Evolutionary conservation across 2,888 invertebrate species (phyloP).

Genomic region (Galerucella nymphaeae): DNA sequence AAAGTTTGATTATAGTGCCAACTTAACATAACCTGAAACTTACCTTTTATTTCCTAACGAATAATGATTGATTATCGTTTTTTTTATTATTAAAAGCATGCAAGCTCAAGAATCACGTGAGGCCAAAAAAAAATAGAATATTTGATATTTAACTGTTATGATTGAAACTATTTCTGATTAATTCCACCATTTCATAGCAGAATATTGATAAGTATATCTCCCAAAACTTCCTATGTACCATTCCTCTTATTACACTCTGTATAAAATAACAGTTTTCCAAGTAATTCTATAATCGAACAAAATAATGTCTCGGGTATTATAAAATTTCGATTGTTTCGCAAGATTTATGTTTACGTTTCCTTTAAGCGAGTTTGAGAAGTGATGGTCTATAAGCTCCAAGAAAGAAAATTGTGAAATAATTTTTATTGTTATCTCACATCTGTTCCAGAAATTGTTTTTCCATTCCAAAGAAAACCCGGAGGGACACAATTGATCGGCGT

Average conservation of each 20-base stretch:
- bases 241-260: background rate
- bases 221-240: too few relatives aligned
- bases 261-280: background rate
- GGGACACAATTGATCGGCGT: constrained; percentile 19
- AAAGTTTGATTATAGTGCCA: background rate
- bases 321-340: background rate
- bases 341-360: constrained; percentile 10
- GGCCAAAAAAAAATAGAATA: too few relatives aligned
- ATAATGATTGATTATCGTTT: background rate
- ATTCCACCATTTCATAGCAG: too few relatives aligned
- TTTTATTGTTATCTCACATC: constrained; percentile 31
- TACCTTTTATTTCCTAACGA: background rate
- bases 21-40: background rate
- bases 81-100: background rate
- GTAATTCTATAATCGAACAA: background rate
- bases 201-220: too few relatives aligned
- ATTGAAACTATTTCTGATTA: too few relatives aligned
- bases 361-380: constrained; percentile 8
- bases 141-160: too few relatives aligned
- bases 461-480: constrained; percentile 22
- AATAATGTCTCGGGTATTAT: background rate
- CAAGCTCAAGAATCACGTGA: background rate
- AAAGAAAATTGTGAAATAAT: constrained; percentile 28
- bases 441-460: constrained; percentile 31
- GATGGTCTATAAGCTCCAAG: constrained; percentile 24